Percentiles rank a stretch among this genome's conserved stretches.
Conservation (phyloP, 2,888 invertebrate species). For the Anagyrus pseudococci region DNA sequence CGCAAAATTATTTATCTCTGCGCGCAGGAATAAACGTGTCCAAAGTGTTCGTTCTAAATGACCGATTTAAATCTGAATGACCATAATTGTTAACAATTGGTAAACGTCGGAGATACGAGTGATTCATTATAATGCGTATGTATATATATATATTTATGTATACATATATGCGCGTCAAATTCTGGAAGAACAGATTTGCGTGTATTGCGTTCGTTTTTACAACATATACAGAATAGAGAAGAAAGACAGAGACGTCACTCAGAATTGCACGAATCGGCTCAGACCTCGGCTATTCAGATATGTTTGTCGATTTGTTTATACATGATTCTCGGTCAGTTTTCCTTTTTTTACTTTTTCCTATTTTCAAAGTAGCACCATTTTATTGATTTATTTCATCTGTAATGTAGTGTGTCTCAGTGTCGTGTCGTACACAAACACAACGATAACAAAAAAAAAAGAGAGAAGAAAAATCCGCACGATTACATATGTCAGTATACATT, state of each 20-base stretch:
- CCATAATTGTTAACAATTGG: no score
- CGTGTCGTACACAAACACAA: no score
- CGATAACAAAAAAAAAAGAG: no score
- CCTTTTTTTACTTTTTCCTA: neutral
- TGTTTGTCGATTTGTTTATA: conserved; percentile 11
- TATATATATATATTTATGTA: no score
- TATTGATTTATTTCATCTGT: conserved; percentile 5
- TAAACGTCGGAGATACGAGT: no score
- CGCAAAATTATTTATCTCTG: no score
- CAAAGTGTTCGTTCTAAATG: no score
- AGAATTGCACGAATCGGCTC: conserved; percentile 22
- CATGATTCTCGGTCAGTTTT: neutral
- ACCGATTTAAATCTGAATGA: no score
- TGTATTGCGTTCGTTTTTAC: conserved; percentile 45
- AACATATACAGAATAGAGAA: conserved; percentile 42
- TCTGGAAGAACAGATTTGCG: conserved; percentile 60
- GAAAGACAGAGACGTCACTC: conserved; percentile 45
- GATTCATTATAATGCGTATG: no score
- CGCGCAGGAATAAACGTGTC: no score
- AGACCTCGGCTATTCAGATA: conserved; percentile 25
- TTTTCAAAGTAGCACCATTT: conserved; percentile 24
- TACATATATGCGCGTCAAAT: conserved; percentile 39
- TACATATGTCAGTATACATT: neutral
- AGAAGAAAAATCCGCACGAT: no score
- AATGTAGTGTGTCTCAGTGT: neutral